phyloP scores from a whole-genome alignment of 1,140 invertebrate genomes.

The Nephila pilipes region DNA sequence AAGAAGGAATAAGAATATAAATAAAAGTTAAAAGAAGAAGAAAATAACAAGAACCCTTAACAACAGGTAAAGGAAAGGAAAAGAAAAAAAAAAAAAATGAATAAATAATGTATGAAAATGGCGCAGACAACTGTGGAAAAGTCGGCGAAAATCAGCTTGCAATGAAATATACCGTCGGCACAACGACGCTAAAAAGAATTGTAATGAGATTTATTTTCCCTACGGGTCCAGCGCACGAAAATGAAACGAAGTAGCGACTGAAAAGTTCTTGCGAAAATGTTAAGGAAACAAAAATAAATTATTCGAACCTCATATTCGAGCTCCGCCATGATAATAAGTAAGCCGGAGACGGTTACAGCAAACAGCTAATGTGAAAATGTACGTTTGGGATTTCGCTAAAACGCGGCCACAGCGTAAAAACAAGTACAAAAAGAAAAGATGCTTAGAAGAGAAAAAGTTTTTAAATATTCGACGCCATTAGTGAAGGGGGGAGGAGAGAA shows the following conservation, averaged over 20 bases:
- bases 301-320: constrained; percentile 64
- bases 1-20: not conserved
- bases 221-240: constrained; percentile 2
- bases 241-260: constrained; percentile 57
- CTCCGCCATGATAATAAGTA: constrained; percentile 57
- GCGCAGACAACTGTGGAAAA: not conserved
- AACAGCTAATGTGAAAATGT: constrained; percentile 70
- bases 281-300: constrained; percentile 66
- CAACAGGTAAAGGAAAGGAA: constrained; percentile 1
- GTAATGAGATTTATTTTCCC: constrained; percentile 50
- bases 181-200: constrained; percentile 49
- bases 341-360: constrained; percentile 62
- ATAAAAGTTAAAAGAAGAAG: not conserved
- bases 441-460: constrained; percentile 23
- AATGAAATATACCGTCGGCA: constrained; percentile 43
- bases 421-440: not conserved
- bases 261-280: not conserved
- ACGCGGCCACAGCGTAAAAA: not conserved
- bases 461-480: constrained; percentile 67
- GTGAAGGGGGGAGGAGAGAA: not conserved
- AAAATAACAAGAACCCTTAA: not conserved
- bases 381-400: constrained; percentile 65
- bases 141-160: constrained; percentile 31
- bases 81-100: not conserved
- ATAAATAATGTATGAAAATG: constrained; percentile 4